Conservation (phyloP, 2,113 vertebrate genomes). For the Gymnobelideus leadbeateri region DNA sequence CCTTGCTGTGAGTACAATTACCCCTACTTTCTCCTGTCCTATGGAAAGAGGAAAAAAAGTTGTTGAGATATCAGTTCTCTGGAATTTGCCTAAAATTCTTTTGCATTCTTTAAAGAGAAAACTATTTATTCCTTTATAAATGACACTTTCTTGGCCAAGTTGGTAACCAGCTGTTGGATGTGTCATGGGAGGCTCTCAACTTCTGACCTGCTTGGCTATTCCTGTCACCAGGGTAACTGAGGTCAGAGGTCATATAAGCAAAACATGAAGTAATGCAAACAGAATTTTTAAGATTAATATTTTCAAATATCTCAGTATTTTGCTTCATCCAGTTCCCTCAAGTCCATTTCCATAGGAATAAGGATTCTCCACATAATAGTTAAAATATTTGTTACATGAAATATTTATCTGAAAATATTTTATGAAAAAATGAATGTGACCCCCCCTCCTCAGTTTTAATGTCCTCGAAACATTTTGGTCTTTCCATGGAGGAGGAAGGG, state of each 20-base stretch:
- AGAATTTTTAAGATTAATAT: conserved; percentile 5
- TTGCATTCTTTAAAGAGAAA: not conserved
- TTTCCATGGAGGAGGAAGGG: no score
- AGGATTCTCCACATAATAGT: not conserved
- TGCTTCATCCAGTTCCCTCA: not conserved
- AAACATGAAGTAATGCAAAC: not conserved
- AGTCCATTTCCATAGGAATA: not conserved
- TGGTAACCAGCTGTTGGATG: not conserved
- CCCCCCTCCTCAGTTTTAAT: not conserved
- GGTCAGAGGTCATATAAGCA: not conserved
- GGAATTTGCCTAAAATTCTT: not conserved
- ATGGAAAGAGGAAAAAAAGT: not conserved
- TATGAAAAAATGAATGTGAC: not conserved
- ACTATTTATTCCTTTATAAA: not conserved
- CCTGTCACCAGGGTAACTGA: not conserved
- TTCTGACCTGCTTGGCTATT: not conserved
- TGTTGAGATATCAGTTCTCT: not conserved
- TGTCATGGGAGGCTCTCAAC: not conserved
- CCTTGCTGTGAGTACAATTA: not conserved
- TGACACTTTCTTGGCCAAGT: conserved; percentile 9
- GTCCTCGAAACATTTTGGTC: not conserved
- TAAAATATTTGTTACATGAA: not conserved
- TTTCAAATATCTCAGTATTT: not conserved
- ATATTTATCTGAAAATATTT: not conserved
- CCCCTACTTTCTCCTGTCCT: not conserved